Evolutionary conservation across 2,113 vertebrate species (phyloP).

Genomic region (Engystomops pustulosus): DNA sequence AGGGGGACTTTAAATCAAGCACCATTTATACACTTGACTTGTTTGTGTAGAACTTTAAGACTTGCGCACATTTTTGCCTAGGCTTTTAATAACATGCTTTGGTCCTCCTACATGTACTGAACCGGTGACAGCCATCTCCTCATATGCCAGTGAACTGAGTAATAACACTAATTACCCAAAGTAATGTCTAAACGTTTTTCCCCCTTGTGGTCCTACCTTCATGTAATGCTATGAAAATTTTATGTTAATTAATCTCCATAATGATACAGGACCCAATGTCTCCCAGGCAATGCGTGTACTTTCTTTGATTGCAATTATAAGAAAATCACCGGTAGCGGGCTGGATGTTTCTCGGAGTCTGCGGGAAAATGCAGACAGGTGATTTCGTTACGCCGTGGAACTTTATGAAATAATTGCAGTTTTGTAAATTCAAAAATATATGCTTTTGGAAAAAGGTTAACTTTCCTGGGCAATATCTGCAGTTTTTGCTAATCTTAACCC

Average conservation of each 20-base stretch:
- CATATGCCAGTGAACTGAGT: conserved; percentile 25
- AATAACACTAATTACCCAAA: conserved; percentile 49
- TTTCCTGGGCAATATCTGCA: too few species aligned
- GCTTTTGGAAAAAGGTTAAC: too few species aligned
- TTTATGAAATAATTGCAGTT: conserved; percentile 3
- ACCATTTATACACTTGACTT: not conserved
- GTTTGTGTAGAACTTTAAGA: conserved; percentile 13
- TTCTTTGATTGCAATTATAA: conserved; percentile 51
- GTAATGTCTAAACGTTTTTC: conserved; percentile 29
- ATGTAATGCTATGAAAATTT: conserved; percentile 41
- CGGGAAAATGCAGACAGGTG: not conserved
- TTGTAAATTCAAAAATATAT: not conserved
- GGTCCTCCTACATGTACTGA: conserved; percentile 22
- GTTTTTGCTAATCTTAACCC: too few species aligned
- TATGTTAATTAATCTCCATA: conserved; percentile 41
- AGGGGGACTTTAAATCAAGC: too few species aligned
- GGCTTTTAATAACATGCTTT: conserved; percentile 12
- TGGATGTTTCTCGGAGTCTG: not conserved
- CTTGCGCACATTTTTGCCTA: not conserved
- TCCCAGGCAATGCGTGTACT: not conserved
- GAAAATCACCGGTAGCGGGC: conserved; percentile 24
- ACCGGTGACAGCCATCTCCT: conserved; percentile 23
- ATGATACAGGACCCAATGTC: conserved; percentile 15
- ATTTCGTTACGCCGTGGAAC: not conserved
- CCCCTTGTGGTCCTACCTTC: conserved; percentile 8